A percentile compares a stretch with the other conserved stretches of the same genome.
phyloP scores from a whole-genome alignment of 2,797 vertebrate species.

The Sciaenops ocellatus region DNA sequence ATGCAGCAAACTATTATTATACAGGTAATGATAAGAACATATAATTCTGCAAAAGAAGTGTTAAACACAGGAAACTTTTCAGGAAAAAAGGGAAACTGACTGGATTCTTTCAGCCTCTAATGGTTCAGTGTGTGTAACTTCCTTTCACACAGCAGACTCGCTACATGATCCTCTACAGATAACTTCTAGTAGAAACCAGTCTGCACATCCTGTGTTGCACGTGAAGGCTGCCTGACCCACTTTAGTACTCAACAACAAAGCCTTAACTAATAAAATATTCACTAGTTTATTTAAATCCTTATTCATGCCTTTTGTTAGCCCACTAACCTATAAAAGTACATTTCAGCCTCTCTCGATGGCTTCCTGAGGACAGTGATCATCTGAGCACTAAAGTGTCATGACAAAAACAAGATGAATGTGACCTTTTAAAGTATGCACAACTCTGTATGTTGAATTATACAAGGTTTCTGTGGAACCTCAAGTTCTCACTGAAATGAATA shows the following conservation, averaged over 20 bases:
- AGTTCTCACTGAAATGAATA: neutral
- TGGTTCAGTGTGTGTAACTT: too few relatives aligned
- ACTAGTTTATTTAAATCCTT: constrained; percentile 33
- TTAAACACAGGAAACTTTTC: neutral
- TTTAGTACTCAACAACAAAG: constrained; percentile 43
- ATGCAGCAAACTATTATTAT: neutral
- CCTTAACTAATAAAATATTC: constrained; percentile 66
- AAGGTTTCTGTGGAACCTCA: neutral
- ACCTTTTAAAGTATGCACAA: neutral
- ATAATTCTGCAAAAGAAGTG: neutral
- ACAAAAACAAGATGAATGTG: constrained; percentile 3
- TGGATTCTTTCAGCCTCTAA: neutral
- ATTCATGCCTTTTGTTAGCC: constrained; percentile 45
- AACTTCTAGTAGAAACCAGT: constrained; percentile 11
- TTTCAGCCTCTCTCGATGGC: constrained; percentile 16
- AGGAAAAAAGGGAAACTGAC: neutral
- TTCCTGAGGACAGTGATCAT: neutral
- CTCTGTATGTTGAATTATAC: neutral
- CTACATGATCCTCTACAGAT: constrained; percentile 5
- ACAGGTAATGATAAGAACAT: neutral
- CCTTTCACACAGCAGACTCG: neutral
- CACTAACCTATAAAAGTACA: constrained; percentile 48
- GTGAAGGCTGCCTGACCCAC: constrained; percentile 44
- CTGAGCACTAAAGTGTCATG: neutral
- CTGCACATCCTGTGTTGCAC: constrained; percentile 25